Conservation (phyloP, 2,113 vertebrate species). For the Pao palembangensis region DNA sequence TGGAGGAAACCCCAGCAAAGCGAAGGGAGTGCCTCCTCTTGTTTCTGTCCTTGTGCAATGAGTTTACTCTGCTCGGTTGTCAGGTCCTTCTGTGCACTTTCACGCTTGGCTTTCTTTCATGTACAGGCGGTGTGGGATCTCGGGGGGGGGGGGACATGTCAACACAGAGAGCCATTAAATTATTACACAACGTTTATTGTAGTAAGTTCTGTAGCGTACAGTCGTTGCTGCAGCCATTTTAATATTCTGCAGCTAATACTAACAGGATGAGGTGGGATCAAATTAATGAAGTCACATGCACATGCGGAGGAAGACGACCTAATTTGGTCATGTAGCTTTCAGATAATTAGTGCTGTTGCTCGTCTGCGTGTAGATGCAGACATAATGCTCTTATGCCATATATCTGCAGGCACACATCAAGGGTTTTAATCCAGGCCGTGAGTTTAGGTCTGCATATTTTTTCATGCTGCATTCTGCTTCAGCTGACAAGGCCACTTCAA, state of each 20-base stretch:
- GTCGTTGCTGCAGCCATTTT: conserved; percentile 53
- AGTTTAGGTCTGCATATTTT: conserved; percentile 4
- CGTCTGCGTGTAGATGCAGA: conserved; percentile 8
- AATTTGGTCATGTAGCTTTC: conserved; percentile 20
- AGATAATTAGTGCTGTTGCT: conserved; percentile 14
- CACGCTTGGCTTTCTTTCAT: conserved; percentile 32
- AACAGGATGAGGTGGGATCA: conserved; percentile 42
- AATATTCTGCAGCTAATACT: conserved; percentile 64
- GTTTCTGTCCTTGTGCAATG: conserved; percentile 6
- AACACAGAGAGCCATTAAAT: conserved; percentile 67
- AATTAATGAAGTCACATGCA: conserved; percentile 27
- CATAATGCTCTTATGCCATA: neutral
- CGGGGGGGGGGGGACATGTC: conserved; percentile 58
- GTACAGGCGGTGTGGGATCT: conserved; percentile 46
- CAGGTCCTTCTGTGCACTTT: conserved; percentile 38
- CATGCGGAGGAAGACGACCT: conserved; percentile 10
- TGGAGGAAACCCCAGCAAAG: neutral
- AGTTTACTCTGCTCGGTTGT: conserved; percentile 24
- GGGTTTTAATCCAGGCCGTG: neutral
- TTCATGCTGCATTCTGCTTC: conserved; percentile 8
- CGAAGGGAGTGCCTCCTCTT: neutral
- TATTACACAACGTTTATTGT: conserved; percentile 73
- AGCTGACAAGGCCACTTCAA: conserved; percentile 28
- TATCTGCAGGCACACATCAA: neutral
- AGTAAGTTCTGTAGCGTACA: conserved; percentile 63